Conservation (phyloP, 2,888 invertebrate genomes). For the Gonocerus acuteangulatus region DNA sequence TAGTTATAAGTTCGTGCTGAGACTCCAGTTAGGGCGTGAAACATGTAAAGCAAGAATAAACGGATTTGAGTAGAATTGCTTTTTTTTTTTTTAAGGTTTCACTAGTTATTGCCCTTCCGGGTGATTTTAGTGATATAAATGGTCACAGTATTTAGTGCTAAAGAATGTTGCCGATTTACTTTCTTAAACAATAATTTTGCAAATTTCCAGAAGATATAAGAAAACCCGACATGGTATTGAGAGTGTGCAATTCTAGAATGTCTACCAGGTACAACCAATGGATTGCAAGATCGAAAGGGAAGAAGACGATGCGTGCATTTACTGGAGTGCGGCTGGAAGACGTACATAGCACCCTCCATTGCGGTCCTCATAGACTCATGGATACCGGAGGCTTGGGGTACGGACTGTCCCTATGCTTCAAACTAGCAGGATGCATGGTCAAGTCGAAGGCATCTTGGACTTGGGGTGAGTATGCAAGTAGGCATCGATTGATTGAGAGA, state of each 20-base stretch:
- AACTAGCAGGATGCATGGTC: neutral
- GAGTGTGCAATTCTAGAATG: conserved; percentile 1
- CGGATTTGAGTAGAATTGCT: no score
- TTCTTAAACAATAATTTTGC: no score
- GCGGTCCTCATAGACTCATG: neutral
- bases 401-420: neutral
- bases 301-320: neutral
- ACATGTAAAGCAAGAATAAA: no score
- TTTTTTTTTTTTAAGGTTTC: no score
- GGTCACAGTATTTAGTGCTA: no score
- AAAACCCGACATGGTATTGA: conserved; percentile 4
- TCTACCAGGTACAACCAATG: neutral
- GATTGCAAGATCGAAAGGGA: neutral
- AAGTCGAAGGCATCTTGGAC: neutral
- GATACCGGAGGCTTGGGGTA: neutral
- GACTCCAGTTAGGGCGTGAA: no score
- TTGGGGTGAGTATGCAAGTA: conserved; percentile 1
- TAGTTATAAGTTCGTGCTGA: no score
- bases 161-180: no score
- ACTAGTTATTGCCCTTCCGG: no score
- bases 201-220: neutral
- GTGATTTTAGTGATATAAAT: no score
- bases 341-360: neutral
- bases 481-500: no score
- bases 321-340: conserved; percentile 1